These are phyloP conservation scores for Hemicentrotus pulcherrimus DNA, from an alignment of 35 echinoderm and acorn worm species.

Conservation along the genomic window DNA sequence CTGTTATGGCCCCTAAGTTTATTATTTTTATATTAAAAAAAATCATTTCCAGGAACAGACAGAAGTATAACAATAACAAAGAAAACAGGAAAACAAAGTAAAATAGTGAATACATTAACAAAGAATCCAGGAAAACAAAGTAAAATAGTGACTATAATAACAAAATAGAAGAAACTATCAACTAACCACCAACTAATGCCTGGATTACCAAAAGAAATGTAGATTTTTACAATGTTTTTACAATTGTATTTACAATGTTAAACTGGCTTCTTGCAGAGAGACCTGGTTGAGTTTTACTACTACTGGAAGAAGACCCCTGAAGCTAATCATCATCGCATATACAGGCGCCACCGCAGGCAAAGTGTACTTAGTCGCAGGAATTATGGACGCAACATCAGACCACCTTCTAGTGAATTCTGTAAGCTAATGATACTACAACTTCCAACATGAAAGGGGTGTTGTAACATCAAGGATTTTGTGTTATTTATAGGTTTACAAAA, in stretches of 20 bases:
- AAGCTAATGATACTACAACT: slow-evolving; percentile 28
- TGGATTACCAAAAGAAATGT: no score
- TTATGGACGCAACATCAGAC: slow-evolving; percentile 64
- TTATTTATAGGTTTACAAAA: not conserved
- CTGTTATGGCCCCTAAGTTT: no score
- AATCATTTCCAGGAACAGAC: no score
- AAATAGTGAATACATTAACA: no score
- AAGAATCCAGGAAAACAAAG: no score
- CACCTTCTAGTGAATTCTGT: slow-evolving; percentile 91
- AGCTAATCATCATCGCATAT: slow-evolving; percentile 73
- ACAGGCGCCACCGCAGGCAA: slow-evolving; percentile 81
- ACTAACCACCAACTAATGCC: no score
- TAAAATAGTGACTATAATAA: no score
- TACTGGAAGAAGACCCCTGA: slow-evolving; percentile 99
- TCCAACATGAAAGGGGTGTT: not conserved
- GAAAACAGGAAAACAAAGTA: no score
- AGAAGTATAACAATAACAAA: no score
- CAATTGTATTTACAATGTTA: not conserved
- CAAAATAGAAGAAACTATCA: no score
- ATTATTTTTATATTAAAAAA: no score
- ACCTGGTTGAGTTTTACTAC: slow-evolving; percentile 95
- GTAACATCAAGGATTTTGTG: not conserved
- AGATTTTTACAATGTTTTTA: no score
- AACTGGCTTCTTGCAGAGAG: slow-evolving; percentile 56
- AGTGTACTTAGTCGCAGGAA: slow-evolving; percentile 77